Conservation (phyloP, 2,113 vertebrate species). For the Xiphorhynchus elegans region DNA sequence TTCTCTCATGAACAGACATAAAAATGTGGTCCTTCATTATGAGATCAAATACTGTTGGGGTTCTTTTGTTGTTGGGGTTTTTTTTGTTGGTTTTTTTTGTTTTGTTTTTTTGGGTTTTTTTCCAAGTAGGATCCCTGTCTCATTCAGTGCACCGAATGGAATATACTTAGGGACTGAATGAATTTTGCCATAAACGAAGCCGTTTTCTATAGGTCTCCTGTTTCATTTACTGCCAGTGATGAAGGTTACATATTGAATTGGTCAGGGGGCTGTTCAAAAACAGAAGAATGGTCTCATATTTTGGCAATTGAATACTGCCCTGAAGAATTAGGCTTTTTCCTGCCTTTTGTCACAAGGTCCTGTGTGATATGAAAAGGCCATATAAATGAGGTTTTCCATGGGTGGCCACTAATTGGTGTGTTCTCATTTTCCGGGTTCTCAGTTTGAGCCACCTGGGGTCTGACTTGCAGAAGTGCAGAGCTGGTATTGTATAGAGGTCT, state of each 20-base stretch:
- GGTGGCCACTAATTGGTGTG: constrained; percentile 46
- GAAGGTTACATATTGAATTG: constrained; percentile 43
- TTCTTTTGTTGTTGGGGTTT: not conserved
- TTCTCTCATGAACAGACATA: not conserved
- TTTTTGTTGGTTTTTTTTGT: not conserved
- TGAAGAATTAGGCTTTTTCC: constrained; percentile 31
- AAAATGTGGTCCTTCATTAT: not conserved
- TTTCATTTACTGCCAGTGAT: not conserved
- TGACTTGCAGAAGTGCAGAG: not conserved
- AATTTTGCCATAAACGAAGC: not conserved
- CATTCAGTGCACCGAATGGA: constrained; percentile 3
- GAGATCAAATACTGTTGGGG: not conserved
- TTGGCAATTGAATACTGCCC: constrained; percentile 28
- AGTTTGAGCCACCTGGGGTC: constrained; percentile 34
- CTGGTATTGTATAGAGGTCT: not conserved
- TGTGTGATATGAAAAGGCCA: not conserved
- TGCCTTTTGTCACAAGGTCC: constrained; percentile 13
- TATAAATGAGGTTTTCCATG: constrained; percentile 27
- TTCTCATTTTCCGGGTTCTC: constrained; percentile 30
- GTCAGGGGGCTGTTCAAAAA: not conserved
- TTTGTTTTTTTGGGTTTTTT: not conserved
- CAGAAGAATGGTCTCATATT: constrained; percentile 35
- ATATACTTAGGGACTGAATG: not conserved
- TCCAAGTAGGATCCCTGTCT: not conserved
- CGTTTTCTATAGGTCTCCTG: constrained; percentile 18